Conservation (phyloP, 35 echinoderm and acorn worm species). For the Apostichopus parvimensis region DNA sequence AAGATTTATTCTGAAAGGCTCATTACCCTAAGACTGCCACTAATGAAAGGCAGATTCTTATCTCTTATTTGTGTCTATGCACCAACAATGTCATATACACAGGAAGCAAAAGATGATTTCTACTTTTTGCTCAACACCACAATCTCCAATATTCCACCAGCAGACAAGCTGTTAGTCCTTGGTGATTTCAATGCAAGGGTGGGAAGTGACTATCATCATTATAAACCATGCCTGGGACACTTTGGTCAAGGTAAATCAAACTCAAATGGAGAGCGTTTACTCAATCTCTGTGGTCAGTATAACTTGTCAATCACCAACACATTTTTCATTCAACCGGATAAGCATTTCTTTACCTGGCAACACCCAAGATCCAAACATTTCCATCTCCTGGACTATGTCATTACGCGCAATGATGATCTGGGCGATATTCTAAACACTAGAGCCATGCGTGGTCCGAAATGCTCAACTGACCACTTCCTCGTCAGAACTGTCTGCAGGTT, state of each 20-base stretch:
- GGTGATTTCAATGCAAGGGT: slow-evolving; percentile 49
- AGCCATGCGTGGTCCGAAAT: slow-evolving; percentile 49
- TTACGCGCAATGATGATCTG: slow-evolving; percentile 40
- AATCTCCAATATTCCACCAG: neutral
- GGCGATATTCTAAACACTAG: slow-evolving; percentile 38
- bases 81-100: slow-evolving; percentile 31
- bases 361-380: slow-evolving; percentile 67
- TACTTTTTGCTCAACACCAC: neutral
- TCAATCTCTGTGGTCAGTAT: slow-evolving; percentile 10
- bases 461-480: slow-evolving; percentile 48
- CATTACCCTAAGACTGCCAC: neutral
- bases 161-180: slow-evolving; percentile 37
- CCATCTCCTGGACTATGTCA: slow-evolving; percentile 56
- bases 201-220: neutral
- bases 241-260: slow-evolving; percentile 1
- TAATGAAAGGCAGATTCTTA: neutral
- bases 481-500: too few relatives aligned
- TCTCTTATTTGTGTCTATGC: slow-evolving; percentile 51
- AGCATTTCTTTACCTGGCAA: slow-evolving; percentile 43
- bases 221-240: neutral
- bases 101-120: slow-evolving; percentile 54
- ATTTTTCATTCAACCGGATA: slow-evolving; percentile 37
- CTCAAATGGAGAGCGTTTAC: neutral
- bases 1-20: neutral
- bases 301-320: slow-evolving; percentile 50